Percentiles rank a stretch among this genome's conserved stretches.
These are phyloP conservation scores for Chanos chanos DNA, from an alignment of 2,797 vertebrate genomes.

Conservation along the genomic window DNA sequence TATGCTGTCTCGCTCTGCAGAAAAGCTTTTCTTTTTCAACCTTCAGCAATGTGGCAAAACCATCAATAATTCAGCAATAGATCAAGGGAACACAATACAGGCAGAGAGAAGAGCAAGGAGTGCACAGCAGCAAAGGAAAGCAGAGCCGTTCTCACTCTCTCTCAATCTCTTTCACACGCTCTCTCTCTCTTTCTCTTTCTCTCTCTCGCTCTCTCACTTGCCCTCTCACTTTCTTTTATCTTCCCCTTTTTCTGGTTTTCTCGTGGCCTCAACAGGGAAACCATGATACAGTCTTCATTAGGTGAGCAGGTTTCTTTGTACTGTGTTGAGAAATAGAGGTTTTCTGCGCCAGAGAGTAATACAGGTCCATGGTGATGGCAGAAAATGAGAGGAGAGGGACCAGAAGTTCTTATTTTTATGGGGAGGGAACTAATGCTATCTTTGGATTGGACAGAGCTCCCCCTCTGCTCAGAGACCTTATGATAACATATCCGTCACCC, in stretches of 20 bases:
- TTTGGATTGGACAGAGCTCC: conserved; percentile 16
- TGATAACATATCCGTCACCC: conserved; percentile 31
- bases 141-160: not conserved
- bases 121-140: not conserved
- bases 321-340: conserved; percentile 22
- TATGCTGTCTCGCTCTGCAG: not conserved
- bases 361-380: conserved; percentile 1
- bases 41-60: conserved; percentile 23
- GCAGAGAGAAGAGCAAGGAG: not conserved
- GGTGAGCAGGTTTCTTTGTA: conserved; percentile 5
- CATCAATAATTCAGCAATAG: conserved; percentile 38
- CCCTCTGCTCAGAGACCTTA: conserved; percentile 17
- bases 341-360: not conserved
- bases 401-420: conserved; percentile 1
- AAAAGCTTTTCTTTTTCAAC: conserved; percentile 13
- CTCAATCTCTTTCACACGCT: not conserved
- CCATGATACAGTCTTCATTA: conserved; percentile 13
- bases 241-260: not conserved
- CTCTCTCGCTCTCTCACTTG: not conserved
- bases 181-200: not conserved
- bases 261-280: conserved; percentile 13
- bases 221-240: not conserved
- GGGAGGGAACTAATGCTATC: conserved; percentile 1
- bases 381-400: not conserved
- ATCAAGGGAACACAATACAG: conserved; percentile 21